Base-by-base conservation (phyloP, 2,113 vertebrate species). In the Emydocephalus ijimae region DNA sequence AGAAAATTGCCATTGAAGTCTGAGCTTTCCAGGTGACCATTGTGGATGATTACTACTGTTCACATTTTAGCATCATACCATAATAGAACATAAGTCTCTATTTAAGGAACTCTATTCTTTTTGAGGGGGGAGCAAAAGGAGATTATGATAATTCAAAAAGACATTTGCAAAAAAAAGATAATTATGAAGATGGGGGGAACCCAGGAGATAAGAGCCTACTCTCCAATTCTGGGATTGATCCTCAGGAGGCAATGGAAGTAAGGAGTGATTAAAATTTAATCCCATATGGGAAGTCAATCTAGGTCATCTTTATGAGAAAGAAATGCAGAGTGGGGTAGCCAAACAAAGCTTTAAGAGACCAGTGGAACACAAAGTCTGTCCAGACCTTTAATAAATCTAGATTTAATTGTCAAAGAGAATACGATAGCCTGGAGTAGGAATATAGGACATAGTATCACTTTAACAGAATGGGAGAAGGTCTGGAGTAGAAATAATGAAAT, bases 331-430 rank as follows among this genome's bases (percentile, higher is more conserved):
- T 85, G 88, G 48, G 91, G 14, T 57, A 34, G 26, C 89, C 56
- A 50, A 26, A 59, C 15, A 88, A 88, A 89, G 87, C 87, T 89
- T 94, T 91, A 93, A 88, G 90, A 57, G 86, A 94, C 91, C 91
- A 59, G 0, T 4, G 89, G 81, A 94, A 95, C 92, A 59, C 93
- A 95, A 92, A 89, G 91, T 91, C 94, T 95, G 93, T 89, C 92
- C 90, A 90, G 21, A 94, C 57, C 92, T 90, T 89, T 91, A 43
- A 94, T 96, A 96, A 92, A 87, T 94, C 26, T 92, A 93, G 94
- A 95, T 96, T 96, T 96, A 96, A 45, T 45, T 45, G 45, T 45
- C 45, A 45, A 45, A 45, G 45, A 0, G 45, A 45, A 45, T 45
- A 45, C 2, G 45, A 45, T 45, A 45, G 45, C 45, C 45, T 45